Conservation (phyloP, 2,888 invertebrate species). For the Plagodis pulveraria region DNA sequence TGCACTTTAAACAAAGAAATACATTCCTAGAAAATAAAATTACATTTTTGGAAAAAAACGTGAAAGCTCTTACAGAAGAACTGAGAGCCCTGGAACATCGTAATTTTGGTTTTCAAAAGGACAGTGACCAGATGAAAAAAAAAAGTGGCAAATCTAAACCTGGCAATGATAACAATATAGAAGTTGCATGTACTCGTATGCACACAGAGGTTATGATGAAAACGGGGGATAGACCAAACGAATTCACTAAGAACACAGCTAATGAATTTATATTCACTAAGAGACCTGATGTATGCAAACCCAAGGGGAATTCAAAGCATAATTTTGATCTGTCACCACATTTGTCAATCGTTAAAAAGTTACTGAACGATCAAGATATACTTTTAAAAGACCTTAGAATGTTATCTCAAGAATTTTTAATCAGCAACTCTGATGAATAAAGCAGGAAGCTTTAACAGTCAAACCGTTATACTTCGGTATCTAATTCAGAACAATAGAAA, state of each 20-base stretch:
- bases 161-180: constrained; percentile 8
- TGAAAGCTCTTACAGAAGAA: constrained; percentile 47
- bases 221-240: background rate
- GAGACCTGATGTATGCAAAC: constrained; percentile 2
- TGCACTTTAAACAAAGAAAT: constrained; percentile 56
- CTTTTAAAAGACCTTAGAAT: constrained; percentile 54
- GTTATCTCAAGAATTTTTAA: constrained; percentile 42
- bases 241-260: constrained; percentile 1
- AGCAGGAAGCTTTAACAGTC: too few relatives aligned
- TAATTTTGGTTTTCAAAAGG: constrained; percentile 43
- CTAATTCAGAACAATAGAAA: too few relatives aligned
- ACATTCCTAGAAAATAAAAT: constrained; percentile 58
- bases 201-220: constrained; percentile 23
- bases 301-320: constrained; percentile 13
- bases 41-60: constrained; percentile 52
- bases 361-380: constrained; percentile 58
- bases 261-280: constrained; percentile 4
- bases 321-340: constrained; percentile 52
- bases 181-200: constrained; percentile 2
- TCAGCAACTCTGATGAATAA: background rate
- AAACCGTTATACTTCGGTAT: too few relatives aligned
- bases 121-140: constrained; percentile 32
- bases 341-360: constrained; percentile 53
- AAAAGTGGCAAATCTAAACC: constrained; percentile 1
- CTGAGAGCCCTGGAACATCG: constrained; percentile 44